These are phyloP conservation scores for Atherix ibis DNA, from an alignment of 2,888 invertebrate genomes.

Conservation along the genomic window DNA sequence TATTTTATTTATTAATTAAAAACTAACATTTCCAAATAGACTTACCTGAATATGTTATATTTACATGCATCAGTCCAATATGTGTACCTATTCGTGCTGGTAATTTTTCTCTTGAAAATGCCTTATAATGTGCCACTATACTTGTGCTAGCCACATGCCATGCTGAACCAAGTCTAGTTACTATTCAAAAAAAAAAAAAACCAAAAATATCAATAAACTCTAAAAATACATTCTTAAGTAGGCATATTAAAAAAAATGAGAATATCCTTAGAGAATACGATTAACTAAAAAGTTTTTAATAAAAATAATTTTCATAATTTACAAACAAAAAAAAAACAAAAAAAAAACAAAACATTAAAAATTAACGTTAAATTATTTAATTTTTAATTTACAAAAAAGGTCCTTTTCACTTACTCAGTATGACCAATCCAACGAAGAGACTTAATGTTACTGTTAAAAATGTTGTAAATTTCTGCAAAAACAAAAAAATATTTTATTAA, in stretches of 20 bases:
- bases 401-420: constrained; percentile 70
- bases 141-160: constrained; percentile 82
- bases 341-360: too few relatives aligned
- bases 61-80: constrained; percentile 86
- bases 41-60: constrained; percentile 83
- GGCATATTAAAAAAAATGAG: too few relatives aligned
- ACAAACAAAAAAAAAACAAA: too few relatives aligned
- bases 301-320: too few relatives aligned
- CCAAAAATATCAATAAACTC: not conserved
- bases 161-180: constrained; percentile 75
- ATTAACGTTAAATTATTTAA: too few relatives aligned
- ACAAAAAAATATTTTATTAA: too few relatives aligned
- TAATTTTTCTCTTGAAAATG: constrained; percentile 77
- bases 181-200: constrained; percentile 36
- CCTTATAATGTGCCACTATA: constrained; percentile 74
- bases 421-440: constrained; percentile 83
- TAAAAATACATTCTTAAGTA: too few relatives aligned
- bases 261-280: too few relatives aligned
- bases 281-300: too few relatives aligned
- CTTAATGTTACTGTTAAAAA: constrained; percentile 84
- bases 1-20: too few relatives aligned
- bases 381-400: too few relatives aligned
- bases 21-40: too few relatives aligned
- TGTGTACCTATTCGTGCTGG: constrained; percentile 80
- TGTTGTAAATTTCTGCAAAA: constrained; percentile 75